phyloP scores from a whole-genome alignment of 2,888 invertebrate species.

The Lathronympha strigana region DNA sequence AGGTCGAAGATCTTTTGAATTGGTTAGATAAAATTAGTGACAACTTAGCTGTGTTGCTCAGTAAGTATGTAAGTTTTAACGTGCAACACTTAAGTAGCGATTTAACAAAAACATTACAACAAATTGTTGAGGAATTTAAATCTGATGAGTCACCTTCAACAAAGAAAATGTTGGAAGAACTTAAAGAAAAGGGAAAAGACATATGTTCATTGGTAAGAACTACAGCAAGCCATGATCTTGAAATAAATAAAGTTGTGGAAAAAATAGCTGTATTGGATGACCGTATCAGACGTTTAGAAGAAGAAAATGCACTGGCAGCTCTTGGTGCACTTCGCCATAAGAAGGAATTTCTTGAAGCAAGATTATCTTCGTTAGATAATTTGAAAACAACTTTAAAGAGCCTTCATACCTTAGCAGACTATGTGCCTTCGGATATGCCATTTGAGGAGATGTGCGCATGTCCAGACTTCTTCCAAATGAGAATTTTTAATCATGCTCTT shows the following conservation, averaged over 20 bases:
- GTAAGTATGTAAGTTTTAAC: slow-evolving; percentile 62
- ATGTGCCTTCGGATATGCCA: slow-evolving; percentile 43
- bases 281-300: slow-evolving; percentile 63
- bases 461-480: slow-evolving; percentile 70
- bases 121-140: slow-evolving; percentile 66
- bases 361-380: slow-evolving; percentile 64
- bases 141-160: slow-evolving; percentile 52
- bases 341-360: slow-evolving; percentile 66
- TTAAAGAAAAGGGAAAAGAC: slow-evolving; percentile 62
- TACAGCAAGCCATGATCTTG: slow-evolving; percentile 62
- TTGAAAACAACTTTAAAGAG: slow-evolving; percentile 63
- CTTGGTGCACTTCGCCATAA: slow-evolving; percentile 65
- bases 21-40: slow-evolving; percentile 75
- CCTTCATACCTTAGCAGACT: slow-evolving; percentile 50
- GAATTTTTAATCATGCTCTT: slow-evolving; percentile 72
- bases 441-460: slow-evolving; percentile 64
- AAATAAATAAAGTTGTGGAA: slow-evolving; percentile 67
- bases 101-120: slow-evolving; percentile 68
- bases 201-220: slow-evolving; percentile 64
- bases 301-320: slow-evolving; percentile 64
- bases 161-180: slow-evolving; percentile 57
- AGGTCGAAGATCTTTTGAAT: slow-evolving; percentile 61
- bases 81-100: slow-evolving; percentile 59
- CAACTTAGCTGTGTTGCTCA: slow-evolving; percentile 59
- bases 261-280: slow-evolving; percentile 68